Base-by-base conservation (phyloP, 1,140 invertebrate species). In the Neodiprion fabricii region DNA sequence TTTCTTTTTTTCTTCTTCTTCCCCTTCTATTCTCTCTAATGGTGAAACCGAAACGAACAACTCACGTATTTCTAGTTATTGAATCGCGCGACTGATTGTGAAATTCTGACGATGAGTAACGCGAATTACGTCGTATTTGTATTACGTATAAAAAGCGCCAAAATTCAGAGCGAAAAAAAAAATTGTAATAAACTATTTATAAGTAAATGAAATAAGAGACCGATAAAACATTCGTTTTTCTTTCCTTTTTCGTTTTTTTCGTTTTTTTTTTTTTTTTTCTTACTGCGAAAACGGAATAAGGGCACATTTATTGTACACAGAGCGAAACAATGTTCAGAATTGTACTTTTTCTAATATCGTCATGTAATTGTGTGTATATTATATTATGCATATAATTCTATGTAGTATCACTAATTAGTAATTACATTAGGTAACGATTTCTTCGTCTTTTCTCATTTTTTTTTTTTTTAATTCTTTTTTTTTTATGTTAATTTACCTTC, bases 371-470 rank as follows among this genome's bases (percentile, higher is more conserved):
- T 40, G 28, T 40, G 28, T 40, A 40, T 40, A 40, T 40, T 40
- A 40, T 40, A 40, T 40, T 40, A 40, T 40, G 5, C 28, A 40
- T 40, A 40, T 14, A 14, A 61, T 61, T 61, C 53, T 61, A 61
- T 61, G 53, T 61, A 17, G 1, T 61, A 61, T 61, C n/a, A 61
- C 53, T 61, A 61, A 61, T 61, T 61, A 61, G 53, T 61, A 61
- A 61, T 61, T 61, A 61, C 53, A 61, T 61, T 61, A 61, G 53
- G 11, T 61, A 61, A 61, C 9, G 53, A 61, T 9, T 61, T 17
- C 11, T 61, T 61, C n/a, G 9, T 61, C n/a, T 17, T 12, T 14
- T 61, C 53, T 14, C 53, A 17, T 61, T 7, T 17, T 61, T 61
- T 61, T 61, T 61, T 61, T 8, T 40, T 61, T 61, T 21, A 21